A percentile compares a stretch with the other conserved stretches of the same genome.
These are phyloP conservation scores for Acanthurus leucopareius DNA, from an alignment of 2,797 vertebrate genomes.

Conservation along the genomic window DNA sequence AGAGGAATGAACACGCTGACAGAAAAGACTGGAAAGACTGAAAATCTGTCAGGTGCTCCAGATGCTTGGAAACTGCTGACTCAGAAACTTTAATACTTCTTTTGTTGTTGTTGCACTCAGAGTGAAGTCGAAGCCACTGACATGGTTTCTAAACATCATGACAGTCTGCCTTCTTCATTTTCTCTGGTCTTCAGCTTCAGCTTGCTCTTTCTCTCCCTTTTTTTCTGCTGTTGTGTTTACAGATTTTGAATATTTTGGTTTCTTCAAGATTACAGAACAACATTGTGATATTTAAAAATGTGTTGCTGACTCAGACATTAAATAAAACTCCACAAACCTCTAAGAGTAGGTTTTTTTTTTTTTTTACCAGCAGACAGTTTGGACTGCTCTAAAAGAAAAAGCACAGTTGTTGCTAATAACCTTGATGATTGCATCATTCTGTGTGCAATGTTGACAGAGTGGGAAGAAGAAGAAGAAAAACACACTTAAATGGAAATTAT, in stretches of 20 bases:
- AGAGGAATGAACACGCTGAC: conserved; percentile 34
- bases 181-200: not conserved
- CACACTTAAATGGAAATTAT: not conserved
- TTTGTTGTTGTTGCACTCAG: conserved; percentile 4
- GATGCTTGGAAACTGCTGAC: conserved; percentile 47
- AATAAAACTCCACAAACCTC: not conserved
- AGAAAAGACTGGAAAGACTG: conserved; percentile 36
- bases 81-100: conserved; percentile 30
- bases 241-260: not conserved
- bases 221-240: not conserved
- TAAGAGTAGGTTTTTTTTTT: not conserved
- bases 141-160: conserved; percentile 19
- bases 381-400: not conserved
- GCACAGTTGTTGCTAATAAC: not conserved
- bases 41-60: conserved; percentile 38
- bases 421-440: not conserved
- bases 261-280: not conserved
- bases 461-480: not conserved
- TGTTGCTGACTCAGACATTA: not conserved
- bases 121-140: conserved; percentile 26
- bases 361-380: not conserved
- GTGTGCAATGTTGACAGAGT: not conserved
- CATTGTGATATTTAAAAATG: not conserved
- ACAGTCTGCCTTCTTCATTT: not conserved
- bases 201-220: not conserved